phyloP scores from a whole-genome alignment of 2,888 invertebrate species.

The Limnephilus lunatus region DNA sequence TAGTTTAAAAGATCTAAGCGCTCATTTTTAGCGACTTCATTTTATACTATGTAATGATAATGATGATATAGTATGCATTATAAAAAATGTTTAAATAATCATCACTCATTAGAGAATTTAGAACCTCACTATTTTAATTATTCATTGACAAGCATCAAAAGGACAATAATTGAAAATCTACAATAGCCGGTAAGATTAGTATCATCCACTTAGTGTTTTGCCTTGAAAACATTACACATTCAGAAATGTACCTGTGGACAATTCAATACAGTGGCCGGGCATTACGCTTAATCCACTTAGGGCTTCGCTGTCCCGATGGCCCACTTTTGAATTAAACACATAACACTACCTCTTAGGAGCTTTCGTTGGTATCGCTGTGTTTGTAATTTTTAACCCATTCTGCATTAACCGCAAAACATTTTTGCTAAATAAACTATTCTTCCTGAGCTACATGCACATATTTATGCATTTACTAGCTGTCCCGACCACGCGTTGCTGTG shows the following conservation, averaged over 20 bases:
- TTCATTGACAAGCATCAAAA: not conserved
- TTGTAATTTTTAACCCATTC: not conserved
- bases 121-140: not conserved
- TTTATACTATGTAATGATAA: too few species aligned
- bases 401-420: not conserved
- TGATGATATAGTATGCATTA: too few species aligned
- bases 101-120: not conserved
- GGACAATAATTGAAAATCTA: not conserved
- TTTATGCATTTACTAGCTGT: not conserved
- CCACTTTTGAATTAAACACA: slow-evolving; percentile 9
- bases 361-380: not conserved
- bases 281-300: slow-evolving; percentile 62
- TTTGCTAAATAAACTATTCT: not conserved
- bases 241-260: slow-evolving; percentile 34
- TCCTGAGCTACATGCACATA: not conserved
- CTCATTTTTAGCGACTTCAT: too few species aligned
- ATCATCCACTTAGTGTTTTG: slow-evolving; percentile 50
- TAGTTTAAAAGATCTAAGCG: too few species aligned
- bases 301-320: slow-evolving; percentile 61
- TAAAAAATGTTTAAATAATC: not conserved
- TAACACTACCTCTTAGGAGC: not conserved
- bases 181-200: slow-evolving; percentile 42
- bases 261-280: slow-evolving; percentile 17
- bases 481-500: too few species aligned
- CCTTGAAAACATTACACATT: slow-evolving; percentile 48